A percentile compares a stretch with the other conserved stretches of the same genome.
phyloP scores from a whole-genome alignment of 2,888 invertebrate species.

The Tenthredo amoena region DNA sequence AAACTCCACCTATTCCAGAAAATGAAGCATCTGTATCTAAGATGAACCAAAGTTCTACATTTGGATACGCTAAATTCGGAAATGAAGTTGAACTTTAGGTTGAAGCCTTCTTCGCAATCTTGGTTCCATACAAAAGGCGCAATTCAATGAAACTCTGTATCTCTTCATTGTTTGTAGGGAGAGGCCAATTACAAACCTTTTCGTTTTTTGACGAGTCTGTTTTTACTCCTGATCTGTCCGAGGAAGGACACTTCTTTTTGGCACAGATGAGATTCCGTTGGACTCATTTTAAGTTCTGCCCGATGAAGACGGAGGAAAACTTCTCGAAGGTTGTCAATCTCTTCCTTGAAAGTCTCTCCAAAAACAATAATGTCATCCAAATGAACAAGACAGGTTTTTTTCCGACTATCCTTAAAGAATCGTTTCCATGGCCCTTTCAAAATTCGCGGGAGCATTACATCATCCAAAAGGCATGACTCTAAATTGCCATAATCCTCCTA shows the following conservation, averaged over 20 bases:
- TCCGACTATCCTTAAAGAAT: conserved; percentile 57
- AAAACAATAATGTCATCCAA: conserved; percentile 60
- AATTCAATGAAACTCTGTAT: no score
- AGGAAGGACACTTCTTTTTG: no score
- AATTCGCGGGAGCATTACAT: conserved; percentile 63
- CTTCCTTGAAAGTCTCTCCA: conserved; percentile 55
- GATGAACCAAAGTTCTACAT: conserved; percentile 7
- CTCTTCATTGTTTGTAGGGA: no score
- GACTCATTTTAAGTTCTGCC: no score
- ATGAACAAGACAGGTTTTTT: conserved; percentile 57
- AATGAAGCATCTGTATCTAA: conserved; percentile 57
- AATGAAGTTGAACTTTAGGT: conserved; percentile 11
- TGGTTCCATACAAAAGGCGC: no score
- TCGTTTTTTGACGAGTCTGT: no score
- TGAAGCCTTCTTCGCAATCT: conserved; percentile 39
- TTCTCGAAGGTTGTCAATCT: no score
- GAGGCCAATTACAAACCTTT: no score
- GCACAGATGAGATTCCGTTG: no score
- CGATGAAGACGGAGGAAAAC: no score
- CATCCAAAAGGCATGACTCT: conserved; percentile 61
- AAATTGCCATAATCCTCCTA: conserved; percentile 61
- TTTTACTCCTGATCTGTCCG: no score
- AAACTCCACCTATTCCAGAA: conserved; percentile 55
- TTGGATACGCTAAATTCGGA: conserved; percentile 53
- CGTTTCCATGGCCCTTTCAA: conserved; percentile 59